These are phyloP conservation scores for Triplophysa tibetana DNA, from an alignment of 2,113 vertebrate species.

Conservation along the genomic window DNA sequence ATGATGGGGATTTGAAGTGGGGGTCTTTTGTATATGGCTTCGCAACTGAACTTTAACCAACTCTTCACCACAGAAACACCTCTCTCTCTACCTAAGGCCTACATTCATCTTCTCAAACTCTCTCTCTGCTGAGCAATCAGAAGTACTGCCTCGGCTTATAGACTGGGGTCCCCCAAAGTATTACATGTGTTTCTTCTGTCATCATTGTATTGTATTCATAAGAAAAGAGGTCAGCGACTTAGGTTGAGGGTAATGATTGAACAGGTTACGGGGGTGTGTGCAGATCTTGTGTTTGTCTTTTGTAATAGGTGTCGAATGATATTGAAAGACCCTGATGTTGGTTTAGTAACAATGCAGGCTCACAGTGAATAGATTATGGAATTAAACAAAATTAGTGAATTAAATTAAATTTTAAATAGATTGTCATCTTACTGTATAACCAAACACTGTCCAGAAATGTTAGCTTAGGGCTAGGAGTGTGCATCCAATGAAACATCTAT, in stretches of 20 bases:
- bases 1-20: conserved; percentile 1
- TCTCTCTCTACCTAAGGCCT: conserved; percentile 2
- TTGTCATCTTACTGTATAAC: too few species aligned
- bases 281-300: conserved; percentile 25
- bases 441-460: too few species aligned
- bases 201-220: conserved; percentile 31
- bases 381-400: too few species aligned
- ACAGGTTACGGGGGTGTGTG: conserved; percentile 10
- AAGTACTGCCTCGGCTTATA: conserved; percentile 26
- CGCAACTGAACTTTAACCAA: conserved; percentile 44
- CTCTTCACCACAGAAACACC: conserved; percentile 29
- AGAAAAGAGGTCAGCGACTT: conserved; percentile 19
- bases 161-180: conserved; percentile 16
- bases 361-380: not conserved
- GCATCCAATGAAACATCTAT: too few species aligned
- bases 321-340: conserved; percentile 25
- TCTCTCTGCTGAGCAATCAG: conserved; percentile 32
- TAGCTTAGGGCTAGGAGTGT: too few species aligned
- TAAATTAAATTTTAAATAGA: too few species aligned
- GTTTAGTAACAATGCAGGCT: conserved; percentile 31
- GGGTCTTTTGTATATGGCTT: conserved; percentile 52
- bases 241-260: conserved; percentile 38
- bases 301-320: conserved; percentile 46
- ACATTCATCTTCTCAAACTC: conserved; percentile 36
- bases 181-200: conserved; percentile 43